Evolutionary conservation across 1,140 invertebrate genomes (phyloP), one percentile per base, ranked within the genome.

Genomic region (Dreissena polymorpha): DNA sequence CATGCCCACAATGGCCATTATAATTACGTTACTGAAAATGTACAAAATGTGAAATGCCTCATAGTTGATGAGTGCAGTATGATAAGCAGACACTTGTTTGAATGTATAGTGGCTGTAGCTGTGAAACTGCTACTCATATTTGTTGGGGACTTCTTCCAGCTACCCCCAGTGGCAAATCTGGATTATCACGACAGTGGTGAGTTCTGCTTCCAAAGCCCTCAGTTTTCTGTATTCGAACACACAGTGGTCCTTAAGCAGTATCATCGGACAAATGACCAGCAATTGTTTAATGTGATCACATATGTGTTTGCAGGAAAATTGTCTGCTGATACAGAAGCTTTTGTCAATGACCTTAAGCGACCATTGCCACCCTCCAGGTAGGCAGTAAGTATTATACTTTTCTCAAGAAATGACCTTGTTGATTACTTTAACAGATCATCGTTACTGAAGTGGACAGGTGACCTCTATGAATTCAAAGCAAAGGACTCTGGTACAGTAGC

Each of bases 121-220:
- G 13, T 25, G 50, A 60, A 18, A 50, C 21, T 84, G n/a, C 83
- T 79, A 69, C 27, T 85, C 27, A 69, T 86, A 23, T 71, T 68
- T 18, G 57, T 57, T 8, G 85, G 80, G 29, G 85, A 86, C 63
- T 83, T 82, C 21, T 79, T 78, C 29, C 80, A 86, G 65, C 63
- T 86, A 13, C 74, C 85, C 23, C 79, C 85, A 18, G 70, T 83
- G 16, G n/a, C 70, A 29, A 68, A 85, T 83, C 13, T 50, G 7
- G 7, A 63, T 16, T 73, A 78, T 39, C n/a, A n/a, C 23, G 85
- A 86, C 12, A 14, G 25, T 73, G 80, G 80, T 53, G 10, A 77
- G 23, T 79, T 72, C 39, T 83, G 73, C 69, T 86, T 86, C 69
- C 51, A 83, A 25, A 39, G 21, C 39, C 13, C 49, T 0, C 16